Conservation (phyloP, 2,888 invertebrate genomes). For the Ophion ellenae region DNA sequence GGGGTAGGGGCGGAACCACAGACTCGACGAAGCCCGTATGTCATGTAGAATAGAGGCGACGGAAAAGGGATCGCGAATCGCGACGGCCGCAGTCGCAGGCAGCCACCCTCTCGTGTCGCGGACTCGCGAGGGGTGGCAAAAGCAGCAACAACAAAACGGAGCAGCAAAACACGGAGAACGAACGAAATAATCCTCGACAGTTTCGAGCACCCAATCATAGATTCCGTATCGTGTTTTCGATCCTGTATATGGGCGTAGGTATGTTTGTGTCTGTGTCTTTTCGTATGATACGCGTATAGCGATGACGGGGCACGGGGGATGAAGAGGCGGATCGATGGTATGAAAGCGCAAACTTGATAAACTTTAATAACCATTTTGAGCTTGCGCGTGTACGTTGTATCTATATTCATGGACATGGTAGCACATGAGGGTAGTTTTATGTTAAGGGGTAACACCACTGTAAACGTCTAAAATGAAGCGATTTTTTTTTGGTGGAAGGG, state of each 20-base stretch:
- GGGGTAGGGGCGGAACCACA: neutral
- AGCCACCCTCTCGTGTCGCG: constrained; percentile 32
- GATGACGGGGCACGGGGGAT: constrained; percentile 43
- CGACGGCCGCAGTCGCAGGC: constrained; percentile 43
- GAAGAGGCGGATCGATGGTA: constrained; percentile 67
- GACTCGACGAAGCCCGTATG: constrained; percentile 34
- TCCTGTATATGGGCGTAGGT: constrained; percentile 1
- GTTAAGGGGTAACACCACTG: neutral
- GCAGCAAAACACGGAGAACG: constrained; percentile 33
- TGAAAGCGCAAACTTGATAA: constrained; percentile 65
- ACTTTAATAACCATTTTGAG: constrained; percentile 62
- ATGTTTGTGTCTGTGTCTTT: neutral
- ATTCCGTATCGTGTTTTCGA: constrained; percentile 57
- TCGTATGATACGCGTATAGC: constrained; percentile 3
- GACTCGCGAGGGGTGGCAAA: constrained; percentile 30
- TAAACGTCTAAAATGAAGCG: too few relatives aligned
- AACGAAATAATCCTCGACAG: constrained; percentile 66
- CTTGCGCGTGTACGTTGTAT: constrained; percentile 24
- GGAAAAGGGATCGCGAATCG: constrained; percentile 50
- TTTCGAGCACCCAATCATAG: constrained; percentile 68
- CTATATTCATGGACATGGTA: neutral
- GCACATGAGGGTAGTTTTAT: constrained; percentile 2
- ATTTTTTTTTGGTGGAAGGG: too few relatives aligned
- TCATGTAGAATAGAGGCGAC: constrained; percentile 37
- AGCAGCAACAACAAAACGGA: constrained; percentile 27